Base-by-base conservation (phyloP, 2,113 vertebrate genomes). In the Vicugna pacos region DNA sequence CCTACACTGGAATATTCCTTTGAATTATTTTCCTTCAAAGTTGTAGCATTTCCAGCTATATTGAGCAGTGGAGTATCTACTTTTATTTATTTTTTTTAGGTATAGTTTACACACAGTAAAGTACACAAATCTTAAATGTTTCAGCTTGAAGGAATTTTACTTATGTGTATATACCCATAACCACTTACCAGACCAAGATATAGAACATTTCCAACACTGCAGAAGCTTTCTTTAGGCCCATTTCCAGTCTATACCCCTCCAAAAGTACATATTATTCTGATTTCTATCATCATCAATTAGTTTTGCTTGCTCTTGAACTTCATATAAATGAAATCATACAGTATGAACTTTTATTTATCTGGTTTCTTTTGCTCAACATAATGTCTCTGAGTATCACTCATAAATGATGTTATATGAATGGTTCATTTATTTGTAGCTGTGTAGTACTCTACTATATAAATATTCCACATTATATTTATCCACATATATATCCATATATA, bases 301-400 rank as follows among this genome's bases (percentile, higher is more conserved):
- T 93, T 72, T 90, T 75, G 6, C 56, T 84, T 87, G 15, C 75
- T 92, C 17, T 95, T 72, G 8, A 65, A 87, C n/a, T 64, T 90
- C 38, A 85, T 46, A 28, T 85, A 80, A 84, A 42, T 42, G 38
- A 42, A 42, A 42, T 42, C 38, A 42, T 79, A 58, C 82, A n/a
- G 30, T 46, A 35, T 42, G 20, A 65, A 62, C 14, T 28, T 91
- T 75, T 87, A 70, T 56, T 28, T 72, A 14, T 82, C 24, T 82
- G 69, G 24, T 48, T 83, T 87, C 20, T 94, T 89, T 95, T 85
- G 22, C 5, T 97, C 38, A 86, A 28, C 75, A 69, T 75, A 50
- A 70, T 52, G 42, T 76, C 60, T 50, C 13, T 65, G 64, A 93
- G 10, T 69, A 89, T 85, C 38, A 89, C 73, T 65, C 17, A 79